Percentiles rank a stretch among this genome's conserved stretches.
Evolutionary conservation across 2,113 vertebrate genomes (phyloP).

Genomic region (Prolemur simus): DNA sequence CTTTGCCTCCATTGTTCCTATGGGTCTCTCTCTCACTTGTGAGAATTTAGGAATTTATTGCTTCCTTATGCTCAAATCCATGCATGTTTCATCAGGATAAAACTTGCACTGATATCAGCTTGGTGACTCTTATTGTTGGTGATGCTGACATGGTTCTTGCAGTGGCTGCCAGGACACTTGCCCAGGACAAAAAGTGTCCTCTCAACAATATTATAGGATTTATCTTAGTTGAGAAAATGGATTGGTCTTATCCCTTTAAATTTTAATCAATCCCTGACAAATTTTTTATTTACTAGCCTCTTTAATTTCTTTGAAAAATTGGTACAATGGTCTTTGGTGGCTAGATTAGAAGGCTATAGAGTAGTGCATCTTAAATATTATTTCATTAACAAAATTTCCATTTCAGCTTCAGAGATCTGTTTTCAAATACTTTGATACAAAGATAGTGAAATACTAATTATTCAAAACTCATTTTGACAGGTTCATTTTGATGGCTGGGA

Average conservation of each 20-base stretch:
- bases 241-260: background rate
- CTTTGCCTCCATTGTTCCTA: background rate
- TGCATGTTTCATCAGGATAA: background rate
- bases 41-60: background rate
- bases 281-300: background rate
- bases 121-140: background rate
- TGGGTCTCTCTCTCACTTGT: background rate
- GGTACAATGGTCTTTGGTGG: background rate
- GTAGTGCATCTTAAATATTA: background rate
- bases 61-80: background rate
- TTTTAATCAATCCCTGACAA: background rate
- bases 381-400: background rate
- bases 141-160: background rate
- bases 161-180: background rate
- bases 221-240: background rate
- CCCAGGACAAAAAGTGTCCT: background rate
- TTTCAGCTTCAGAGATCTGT: background rate
- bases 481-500: constrained; percentile 79
- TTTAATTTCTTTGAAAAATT: background rate
- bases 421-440: constrained; percentile 7
- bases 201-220: background rate
- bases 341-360: background rate
- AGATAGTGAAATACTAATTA: background rate
- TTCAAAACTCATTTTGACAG: background rate
- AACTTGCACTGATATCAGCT: background rate